Base-by-base conservation (phyloP, 1,140 invertebrate species). In the Penaeus japonicus region DNA sequence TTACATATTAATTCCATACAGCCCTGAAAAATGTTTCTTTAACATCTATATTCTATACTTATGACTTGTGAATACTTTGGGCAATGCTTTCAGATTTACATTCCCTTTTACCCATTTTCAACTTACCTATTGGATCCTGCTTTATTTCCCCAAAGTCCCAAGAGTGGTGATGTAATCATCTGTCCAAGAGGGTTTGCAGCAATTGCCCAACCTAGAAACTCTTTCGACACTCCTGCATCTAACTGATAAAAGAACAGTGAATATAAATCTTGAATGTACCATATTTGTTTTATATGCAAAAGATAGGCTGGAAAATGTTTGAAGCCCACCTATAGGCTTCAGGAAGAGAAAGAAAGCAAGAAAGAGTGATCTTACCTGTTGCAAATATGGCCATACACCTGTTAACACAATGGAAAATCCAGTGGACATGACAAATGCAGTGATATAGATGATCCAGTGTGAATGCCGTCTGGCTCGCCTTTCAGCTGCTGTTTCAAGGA, bases 331-430 rank as follows among this genome's bases (percentile, higher is more conserved):
- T 47, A 47, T 12, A 47, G 12, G 0, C 7, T 12, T 0, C 39
- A 47, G 39, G 0, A 7, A 47, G 7, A 12, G 2, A 47, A 12
- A 47, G 47, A 47, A 47, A 47, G 47, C 10, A 15, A 15, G 47
- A 47, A n/a, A 47, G 47, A 47, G 15, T 12, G 5, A 47, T 15
- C 91, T 89, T 94, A 98, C 97, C 94, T 96, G 96, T 92, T 96
- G 94, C 35, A 98, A 94, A 92, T 96, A 98, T 5, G 97, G 97
- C 96, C 96, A 98, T 54, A 98, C 95, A 79, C 97, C 97, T 1
- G 97, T 97, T 57, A 98, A 93, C 90, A 97, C 95, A 88, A 98
- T 97, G 92, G 96, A 97, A 92, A 98, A 98, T 18, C 96, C 97
- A 18, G 98, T 93, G 5, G 96, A 96, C 94, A 97, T 97, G 53